A percentile compares a stretch with the other conserved stretches of the same genome.
Conservation (phyloP, 2,113 vertebrate genomes). For the Phrynosoma blainvillii region DNA sequence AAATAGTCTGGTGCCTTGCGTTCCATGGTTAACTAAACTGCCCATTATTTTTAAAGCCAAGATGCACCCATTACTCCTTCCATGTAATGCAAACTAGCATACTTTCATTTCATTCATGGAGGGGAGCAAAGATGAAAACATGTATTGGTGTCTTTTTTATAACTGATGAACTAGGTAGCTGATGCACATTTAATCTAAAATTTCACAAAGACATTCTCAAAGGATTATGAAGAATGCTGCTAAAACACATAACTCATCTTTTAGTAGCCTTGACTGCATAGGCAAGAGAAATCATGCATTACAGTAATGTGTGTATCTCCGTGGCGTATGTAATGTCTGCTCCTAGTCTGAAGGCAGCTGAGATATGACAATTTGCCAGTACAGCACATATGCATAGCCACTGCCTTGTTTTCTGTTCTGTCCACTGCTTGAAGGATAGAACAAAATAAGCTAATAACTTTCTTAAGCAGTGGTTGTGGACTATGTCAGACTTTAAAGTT, state of each 20-base stretch:
- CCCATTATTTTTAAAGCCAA: not conserved
- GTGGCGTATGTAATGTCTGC: not conserved
- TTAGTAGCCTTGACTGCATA: not conserved
- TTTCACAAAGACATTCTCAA: not conserved
- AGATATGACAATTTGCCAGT: not conserved
- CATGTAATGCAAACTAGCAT: not conserved
- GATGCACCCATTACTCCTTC: not conserved
- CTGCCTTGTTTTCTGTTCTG: not conserved
- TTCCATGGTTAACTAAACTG: not conserved
- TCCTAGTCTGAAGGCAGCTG: not conserved
- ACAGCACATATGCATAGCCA: not conserved
- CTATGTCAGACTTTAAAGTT: not conserved
- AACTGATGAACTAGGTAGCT: not conserved
- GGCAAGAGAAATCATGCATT: not conserved
- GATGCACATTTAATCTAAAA: not conserved
- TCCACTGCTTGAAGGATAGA: not conserved
- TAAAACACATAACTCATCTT: not conserved
- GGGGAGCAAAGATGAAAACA: not conserved
- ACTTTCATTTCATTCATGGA: not conserved
- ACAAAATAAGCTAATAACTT: slow-evolving; percentile 16
- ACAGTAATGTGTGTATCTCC: not conserved
- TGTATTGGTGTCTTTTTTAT: not conserved
- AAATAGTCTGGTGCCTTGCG: not conserved
- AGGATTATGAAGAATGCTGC: not conserved
- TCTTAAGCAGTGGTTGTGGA: slow-evolving; percentile 4